A percentile compares a stretch with the other conserved stretches of the same genome.
Conservation (phyloP, 2,888 invertebrate genomes). For the Eretmocerus hayati region DNA sequence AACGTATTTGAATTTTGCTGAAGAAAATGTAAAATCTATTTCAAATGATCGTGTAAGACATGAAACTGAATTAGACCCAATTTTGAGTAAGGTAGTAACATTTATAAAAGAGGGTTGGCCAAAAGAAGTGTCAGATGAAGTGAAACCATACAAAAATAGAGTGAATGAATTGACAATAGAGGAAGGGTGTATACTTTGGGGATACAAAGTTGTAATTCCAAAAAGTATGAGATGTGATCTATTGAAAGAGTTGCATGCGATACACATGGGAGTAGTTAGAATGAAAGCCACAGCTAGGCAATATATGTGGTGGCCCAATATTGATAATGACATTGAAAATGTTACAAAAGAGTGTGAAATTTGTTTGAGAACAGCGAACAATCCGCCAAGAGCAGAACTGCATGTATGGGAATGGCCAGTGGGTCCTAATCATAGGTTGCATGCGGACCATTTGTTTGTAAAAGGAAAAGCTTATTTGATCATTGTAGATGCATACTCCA, state of each 20-base stretch:
- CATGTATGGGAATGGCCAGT: slow-evolving; percentile 2
- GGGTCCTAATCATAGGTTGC: background rate
- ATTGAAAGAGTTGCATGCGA: too few relatives aligned
- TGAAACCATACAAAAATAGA: slow-evolving; percentile 8
- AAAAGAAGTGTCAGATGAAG: background rate
- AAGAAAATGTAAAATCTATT: slow-evolving; percentile 8
- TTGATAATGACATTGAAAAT: too few relatives aligned
- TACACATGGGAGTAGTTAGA: too few relatives aligned
- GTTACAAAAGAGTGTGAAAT: too few relatives aligned
- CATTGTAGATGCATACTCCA: background rate
- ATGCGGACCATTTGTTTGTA: slow-evolving; percentile 1
- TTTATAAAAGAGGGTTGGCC: slow-evolving; percentile 18
- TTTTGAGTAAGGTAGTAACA: slow-evolving; percentile 16
- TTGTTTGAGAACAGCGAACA: background rate
- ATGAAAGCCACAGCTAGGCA: too few relatives aligned
- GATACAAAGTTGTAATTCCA: too few relatives aligned
- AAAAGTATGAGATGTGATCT: too few relatives aligned
- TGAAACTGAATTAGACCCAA: background rate
- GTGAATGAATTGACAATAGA: slow-evolving; percentile 16
- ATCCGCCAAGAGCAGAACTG: background rate
- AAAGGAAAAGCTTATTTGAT: background rate
- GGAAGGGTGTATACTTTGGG: slow-evolving; percentile 26
- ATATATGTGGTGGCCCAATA: too few relatives aligned
- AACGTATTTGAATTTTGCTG: slow-evolving; percentile 21
- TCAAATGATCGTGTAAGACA: slow-evolving; percentile 3